A percentile compares a stretch with the other conserved stretches of the same genome.
phyloP scores from a whole-genome alignment of 2,113 vertebrate species.

The Orientallactaga bullata region DNA sequence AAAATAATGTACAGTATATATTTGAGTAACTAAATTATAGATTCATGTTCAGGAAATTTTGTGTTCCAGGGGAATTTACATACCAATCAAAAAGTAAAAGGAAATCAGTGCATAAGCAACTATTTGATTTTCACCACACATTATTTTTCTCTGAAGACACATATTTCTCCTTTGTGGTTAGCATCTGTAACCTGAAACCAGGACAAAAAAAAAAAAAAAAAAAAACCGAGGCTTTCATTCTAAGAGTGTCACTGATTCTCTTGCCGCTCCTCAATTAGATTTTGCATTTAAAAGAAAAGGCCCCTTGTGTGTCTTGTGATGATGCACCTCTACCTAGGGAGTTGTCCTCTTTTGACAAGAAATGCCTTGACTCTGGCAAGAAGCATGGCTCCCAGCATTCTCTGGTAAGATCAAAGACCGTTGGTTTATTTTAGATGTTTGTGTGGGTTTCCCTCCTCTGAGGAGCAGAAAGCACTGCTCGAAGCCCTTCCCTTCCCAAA shows the following conservation, averaged over 20 bases:
- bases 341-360: constrained; percentile 74
- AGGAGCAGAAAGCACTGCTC: constrained; percentile 53
- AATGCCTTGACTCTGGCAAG: constrained; percentile 72
- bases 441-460: constrained; percentile 60
- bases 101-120: constrained; percentile 41
- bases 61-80: neutral
- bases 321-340: constrained; percentile 82
- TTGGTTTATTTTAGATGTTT: constrained; percentile 75
- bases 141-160: constrained; percentile 66
- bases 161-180: constrained; percentile 63
- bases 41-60: constrained; percentile 50
- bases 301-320: constrained; percentile 79
- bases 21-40: neutral
- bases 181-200: constrained; percentile 76
- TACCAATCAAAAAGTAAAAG: neutral
- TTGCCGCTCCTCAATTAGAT: constrained; percentile 66
- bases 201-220: too few relatives aligned
- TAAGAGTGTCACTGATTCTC: constrained; percentile 67
- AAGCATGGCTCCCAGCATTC: constrained; percentile 60
- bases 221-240: constrained; percentile 62
- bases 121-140: constrained; percentile 40
- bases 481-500: constrained; percentile 67
- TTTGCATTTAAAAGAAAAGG: constrained; percentile 80
- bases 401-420: constrained; percentile 73
- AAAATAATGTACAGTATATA: neutral